These are phyloP conservation scores for Antheraea yamamai DNA, from an alignment of 2,888 invertebrate species.

Conservation along the genomic window DNA sequence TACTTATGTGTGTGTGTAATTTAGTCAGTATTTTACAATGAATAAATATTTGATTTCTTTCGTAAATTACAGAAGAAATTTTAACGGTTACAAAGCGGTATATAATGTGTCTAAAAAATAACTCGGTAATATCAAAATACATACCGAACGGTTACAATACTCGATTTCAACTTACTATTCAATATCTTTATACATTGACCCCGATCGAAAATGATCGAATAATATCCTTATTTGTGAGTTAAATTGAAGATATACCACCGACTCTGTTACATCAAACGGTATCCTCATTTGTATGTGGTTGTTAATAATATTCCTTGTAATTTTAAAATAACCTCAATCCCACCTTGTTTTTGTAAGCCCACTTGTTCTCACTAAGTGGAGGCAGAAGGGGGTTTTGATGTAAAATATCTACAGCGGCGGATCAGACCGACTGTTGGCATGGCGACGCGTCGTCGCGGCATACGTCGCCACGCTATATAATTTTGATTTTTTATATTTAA, in stretches of 20 bases:
- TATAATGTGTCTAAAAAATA: background rate
- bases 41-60: too few relatives aligned
- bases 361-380: background rate
- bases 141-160: background rate
- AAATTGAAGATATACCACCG: background rate
- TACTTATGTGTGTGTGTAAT: too few relatives aligned
- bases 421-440: too few relatives aligned
- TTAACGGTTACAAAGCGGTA: too few relatives aligned
- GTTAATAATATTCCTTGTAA: background rate
- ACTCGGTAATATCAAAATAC: background rate
- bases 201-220: background rate
- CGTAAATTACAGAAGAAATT: too few relatives aligned
- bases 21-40: too few relatives aligned
- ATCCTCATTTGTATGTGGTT: background rate
- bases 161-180: background rate
- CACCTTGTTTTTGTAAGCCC: background rate
- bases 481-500: too few relatives aligned
- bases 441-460: too few relatives aligned
- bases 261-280: background rate
- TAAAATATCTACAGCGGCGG: too few relatives aligned
- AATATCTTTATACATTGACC: slow-evolving; percentile 4
- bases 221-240: slow-evolving; percentile 4
- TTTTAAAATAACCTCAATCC: background rate
- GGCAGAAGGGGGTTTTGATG: too few relatives aligned
- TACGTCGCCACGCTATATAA: too few relatives aligned